Conservation (phyloP, 1,140 invertebrate genomes). For the Sarcophaga bullata region DNA sequence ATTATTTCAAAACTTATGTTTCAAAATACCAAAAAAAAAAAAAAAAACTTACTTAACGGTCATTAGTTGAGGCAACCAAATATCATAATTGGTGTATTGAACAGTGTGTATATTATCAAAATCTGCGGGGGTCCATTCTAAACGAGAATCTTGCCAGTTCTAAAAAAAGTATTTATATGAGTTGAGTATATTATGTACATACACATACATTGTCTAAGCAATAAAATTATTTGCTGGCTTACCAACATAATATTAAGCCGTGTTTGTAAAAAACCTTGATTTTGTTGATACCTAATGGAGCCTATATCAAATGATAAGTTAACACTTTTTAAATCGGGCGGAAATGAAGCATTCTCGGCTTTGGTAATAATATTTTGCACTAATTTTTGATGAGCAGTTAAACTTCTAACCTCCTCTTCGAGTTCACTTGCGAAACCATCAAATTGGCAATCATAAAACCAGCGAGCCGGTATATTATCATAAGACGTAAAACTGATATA, state of each 20-base stretch:
- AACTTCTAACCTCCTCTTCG: slow-evolving; percentile 24
- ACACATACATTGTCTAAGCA: not conserved
- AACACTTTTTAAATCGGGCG: slow-evolving; percentile 51
- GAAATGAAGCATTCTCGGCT: slow-evolving; percentile 51
- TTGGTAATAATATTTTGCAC: slow-evolving; percentile 47
- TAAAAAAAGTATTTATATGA: slow-evolving; percentile 3
- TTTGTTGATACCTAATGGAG: slow-evolving; percentile 53
- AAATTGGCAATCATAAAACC: slow-evolving; percentile 61
- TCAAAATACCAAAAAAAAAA: not conserved
- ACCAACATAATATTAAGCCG: slow-evolving; percentile 54
- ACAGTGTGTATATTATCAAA: slow-evolving; percentile 45
- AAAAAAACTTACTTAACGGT: slow-evolving; percentile 52
- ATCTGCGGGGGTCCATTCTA: slow-evolving; percentile 51
- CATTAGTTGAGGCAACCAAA: slow-evolving; percentile 55
- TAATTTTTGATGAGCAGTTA: slow-evolving; percentile 43
- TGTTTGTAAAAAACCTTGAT: slow-evolving; percentile 49
- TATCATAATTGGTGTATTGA: slow-evolving; percentile 46
- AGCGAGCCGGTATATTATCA: slow-evolving; percentile 54
- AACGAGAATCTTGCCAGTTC: slow-evolving; percentile 52
- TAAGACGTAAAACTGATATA: slow-evolving; percentile 61
- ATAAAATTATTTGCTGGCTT: not conserved
- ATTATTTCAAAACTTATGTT: not conserved
- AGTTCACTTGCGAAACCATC: slow-evolving; percentile 53
- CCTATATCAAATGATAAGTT: slow-evolving; percentile 55
- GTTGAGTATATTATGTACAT: not conserved